phyloP scores from a whole-genome alignment of 2,797 vertebrate genomes.

The Dryobates pubescens region DNA sequence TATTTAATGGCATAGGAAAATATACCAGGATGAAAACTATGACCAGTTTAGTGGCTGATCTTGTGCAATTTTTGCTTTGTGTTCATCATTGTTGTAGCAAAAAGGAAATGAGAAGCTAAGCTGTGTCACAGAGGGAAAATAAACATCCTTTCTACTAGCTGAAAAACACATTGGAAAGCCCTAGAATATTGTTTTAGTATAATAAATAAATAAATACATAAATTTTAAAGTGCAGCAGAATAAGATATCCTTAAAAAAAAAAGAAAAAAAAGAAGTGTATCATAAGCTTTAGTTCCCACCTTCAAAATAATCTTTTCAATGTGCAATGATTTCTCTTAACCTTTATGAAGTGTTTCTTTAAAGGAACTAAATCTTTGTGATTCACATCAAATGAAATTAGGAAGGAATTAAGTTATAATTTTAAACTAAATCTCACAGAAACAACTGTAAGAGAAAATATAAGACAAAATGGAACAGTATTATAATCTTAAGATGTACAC shows the following conservation, averaged over 20 bases:
- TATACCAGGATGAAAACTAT: not conserved
- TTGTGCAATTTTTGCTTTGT: not conserved
- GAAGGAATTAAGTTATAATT: not conserved
- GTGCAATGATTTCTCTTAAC: not conserved
- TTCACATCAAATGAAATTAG: not conserved
- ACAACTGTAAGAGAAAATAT: not conserved
- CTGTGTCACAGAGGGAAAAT: rapidly evolving
- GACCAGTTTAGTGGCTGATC: not conserved
- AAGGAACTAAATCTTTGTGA: not conserved
- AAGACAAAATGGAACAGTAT: no score
- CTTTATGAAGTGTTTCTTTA: not conserved
- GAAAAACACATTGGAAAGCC: not conserved
- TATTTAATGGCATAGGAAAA: not conserved
- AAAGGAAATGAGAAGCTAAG: not conserved
- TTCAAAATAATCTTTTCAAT: not conserved
- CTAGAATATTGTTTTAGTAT: not conserved
- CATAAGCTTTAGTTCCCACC: not conserved
- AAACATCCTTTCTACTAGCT: not conserved
- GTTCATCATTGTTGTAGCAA: not conserved
- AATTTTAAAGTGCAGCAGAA: not conserved
- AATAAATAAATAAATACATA: not conserved
- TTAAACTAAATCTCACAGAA: not conserved
- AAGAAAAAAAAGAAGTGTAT: rapidly evolving
- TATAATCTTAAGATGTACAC: not conserved
- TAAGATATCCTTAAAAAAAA: not conserved